Conservation (phyloP, 2,113 vertebrate genomes). For the Mormyrus iriodes region DNA sequence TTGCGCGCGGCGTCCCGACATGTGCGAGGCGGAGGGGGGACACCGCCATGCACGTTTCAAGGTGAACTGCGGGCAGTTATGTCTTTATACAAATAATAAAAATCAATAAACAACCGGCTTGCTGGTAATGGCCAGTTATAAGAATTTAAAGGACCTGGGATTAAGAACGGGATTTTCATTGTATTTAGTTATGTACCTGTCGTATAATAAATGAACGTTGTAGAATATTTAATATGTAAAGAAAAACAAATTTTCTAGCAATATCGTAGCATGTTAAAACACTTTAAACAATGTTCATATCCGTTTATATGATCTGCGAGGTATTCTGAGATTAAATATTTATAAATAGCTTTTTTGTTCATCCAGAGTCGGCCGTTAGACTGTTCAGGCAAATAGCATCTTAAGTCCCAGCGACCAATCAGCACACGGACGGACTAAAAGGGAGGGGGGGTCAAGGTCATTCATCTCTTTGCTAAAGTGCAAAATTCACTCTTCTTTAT, state of each 20-base stretch:
- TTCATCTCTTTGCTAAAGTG: not conserved
- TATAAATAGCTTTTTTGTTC: not conserved
- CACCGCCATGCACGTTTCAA: constrained; percentile 4
- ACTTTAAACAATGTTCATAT: not conserved
- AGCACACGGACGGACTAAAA: not conserved
- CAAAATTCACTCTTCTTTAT: constrained; percentile 4
- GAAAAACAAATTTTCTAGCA: not conserved
- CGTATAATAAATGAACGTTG: not conserved
- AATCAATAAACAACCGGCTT: not conserved
- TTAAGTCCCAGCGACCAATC: not conserved
- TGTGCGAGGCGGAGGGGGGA: not conserved
- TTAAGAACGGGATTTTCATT: not conserved
- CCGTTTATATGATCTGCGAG: not conserved
- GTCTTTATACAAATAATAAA: not conserved
- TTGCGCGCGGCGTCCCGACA: not conserved
- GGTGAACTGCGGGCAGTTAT: not conserved
- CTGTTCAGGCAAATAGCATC: not conserved
- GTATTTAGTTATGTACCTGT: not conserved
- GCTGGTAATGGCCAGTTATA: not conserved
- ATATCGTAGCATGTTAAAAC: not conserved
- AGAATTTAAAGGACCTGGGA: not conserved
- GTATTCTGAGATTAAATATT: not conserved
- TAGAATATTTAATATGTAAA: not conserved
- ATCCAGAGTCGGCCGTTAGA: not conserved
- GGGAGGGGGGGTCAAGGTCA: not conserved